A percentile compares a stretch with the other conserved stretches of the same genome.
Conservation (phyloP, 2,797 vertebrate species). For the Sebastes iracundus region DNA sequence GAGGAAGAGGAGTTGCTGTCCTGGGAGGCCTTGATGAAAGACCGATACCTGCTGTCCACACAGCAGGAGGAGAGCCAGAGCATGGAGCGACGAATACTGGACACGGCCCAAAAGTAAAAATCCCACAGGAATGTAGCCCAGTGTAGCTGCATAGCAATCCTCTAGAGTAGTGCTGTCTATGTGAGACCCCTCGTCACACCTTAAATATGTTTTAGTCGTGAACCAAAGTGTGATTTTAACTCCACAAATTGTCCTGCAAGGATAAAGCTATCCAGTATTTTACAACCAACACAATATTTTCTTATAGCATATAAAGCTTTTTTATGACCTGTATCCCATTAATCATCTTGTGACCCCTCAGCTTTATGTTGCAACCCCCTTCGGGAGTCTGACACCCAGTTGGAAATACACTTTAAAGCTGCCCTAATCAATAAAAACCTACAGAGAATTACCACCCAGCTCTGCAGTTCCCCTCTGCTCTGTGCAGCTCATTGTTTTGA, state of each 20-base stretch:
- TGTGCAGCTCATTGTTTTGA: too few species aligned
- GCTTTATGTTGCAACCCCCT: neutral
- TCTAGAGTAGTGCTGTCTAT: neutral
- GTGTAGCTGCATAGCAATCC: neutral
- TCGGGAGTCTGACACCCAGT: neutral
- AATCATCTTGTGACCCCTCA: neutral
- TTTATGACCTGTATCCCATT: neutral
- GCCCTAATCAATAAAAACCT: too few species aligned
- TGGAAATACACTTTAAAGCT: neutral
- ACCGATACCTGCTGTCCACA: conserved; percentile 87
- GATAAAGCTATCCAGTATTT: too few species aligned
- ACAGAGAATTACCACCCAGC: neutral
- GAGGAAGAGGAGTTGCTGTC: conserved; percentile 91
- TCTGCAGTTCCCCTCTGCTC: neutral
- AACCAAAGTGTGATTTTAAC: neutral
- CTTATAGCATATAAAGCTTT: neutral
- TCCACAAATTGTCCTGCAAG: too few species aligned
- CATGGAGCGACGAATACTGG: conserved; percentile 84
- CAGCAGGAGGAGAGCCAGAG: conserved; percentile 83
- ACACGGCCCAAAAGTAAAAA: conserved; percentile 88
- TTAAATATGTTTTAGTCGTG: neutral
- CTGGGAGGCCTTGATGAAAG: conserved; percentile 94
- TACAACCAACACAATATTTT: too few species aligned
- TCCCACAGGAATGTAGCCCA: neutral
- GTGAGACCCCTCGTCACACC: neutral